phyloP scores from a whole-genome alignment of 92 coral and sea anemone species.

The Epizoanthus illoricatus region DNA sequence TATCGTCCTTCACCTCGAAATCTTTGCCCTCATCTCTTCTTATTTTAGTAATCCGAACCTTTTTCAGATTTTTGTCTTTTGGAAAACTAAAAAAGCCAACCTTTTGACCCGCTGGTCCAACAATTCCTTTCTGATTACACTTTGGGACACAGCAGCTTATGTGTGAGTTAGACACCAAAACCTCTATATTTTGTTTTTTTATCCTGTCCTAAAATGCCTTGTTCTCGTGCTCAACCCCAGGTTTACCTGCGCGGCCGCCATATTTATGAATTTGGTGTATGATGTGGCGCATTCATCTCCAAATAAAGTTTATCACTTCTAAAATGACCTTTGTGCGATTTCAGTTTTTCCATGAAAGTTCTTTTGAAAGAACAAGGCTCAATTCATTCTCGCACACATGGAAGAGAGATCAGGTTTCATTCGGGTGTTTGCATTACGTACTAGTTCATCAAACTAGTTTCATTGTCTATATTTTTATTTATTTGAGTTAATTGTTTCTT shows the following conservation, averaged over 20 bases:
- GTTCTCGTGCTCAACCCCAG: neutral
- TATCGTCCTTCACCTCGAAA: constrained; percentile 4
- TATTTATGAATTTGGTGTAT: too few relatives aligned
- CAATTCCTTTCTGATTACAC: constrained; percentile 1
- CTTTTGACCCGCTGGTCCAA: constrained; percentile 7
- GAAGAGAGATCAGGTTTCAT: too few relatives aligned
- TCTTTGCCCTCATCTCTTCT: constrained; percentile 22
- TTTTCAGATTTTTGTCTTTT: neutral
- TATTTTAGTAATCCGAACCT: constrained; percentile 19
- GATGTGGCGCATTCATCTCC: too few relatives aligned
- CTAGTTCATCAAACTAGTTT: too few relatives aligned
- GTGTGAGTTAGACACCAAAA: neutral
- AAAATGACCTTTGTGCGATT: too few relatives aligned
- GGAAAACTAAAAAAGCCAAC: constrained; percentile 21
- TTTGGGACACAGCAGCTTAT: constrained; percentile 19
- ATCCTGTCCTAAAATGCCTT: neutral
- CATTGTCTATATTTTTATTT: too few relatives aligned
- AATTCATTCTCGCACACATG: too few relatives aligned
- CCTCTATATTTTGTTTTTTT: neutral
- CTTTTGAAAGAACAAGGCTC: too few relatives aligned
- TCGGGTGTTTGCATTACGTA: too few relatives aligned
- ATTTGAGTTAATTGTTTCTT: too few relatives aligned
- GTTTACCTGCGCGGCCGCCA: neutral
- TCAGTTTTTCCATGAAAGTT: too few relatives aligned
- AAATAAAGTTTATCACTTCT: too few relatives aligned